phyloP scores from a whole-genome alignment of 2,888 invertebrate species.

The Sthenelais limicola region DNA sequence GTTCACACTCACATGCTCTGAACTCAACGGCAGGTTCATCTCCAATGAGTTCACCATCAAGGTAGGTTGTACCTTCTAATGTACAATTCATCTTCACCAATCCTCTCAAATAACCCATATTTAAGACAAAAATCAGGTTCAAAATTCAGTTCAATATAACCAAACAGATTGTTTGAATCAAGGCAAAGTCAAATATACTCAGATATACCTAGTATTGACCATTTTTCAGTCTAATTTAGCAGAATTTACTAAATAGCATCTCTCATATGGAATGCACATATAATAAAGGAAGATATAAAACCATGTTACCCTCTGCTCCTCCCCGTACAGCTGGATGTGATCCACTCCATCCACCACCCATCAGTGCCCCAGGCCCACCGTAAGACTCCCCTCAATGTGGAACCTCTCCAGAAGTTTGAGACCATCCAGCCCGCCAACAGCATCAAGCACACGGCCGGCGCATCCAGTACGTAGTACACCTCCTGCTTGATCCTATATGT shows the following conservation, averaged over 20 bases:
- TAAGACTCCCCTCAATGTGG: slow-evolving; percentile 15
- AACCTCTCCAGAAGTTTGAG: slow-evolving; percentile 79
- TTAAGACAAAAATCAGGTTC: too few relatives aligned
- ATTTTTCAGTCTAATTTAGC: too few relatives aligned
- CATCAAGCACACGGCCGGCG: slow-evolving; percentile 3
- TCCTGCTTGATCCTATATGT: too few relatives aligned
- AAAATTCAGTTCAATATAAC: too few relatives aligned
- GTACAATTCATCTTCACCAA: too few relatives aligned
- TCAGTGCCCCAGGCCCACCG: slow-evolving; percentile 41
- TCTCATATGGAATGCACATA: too few relatives aligned
- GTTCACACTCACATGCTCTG: slow-evolving; percentile 95
- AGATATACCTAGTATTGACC: too few relatives aligned
- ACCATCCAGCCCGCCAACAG: slow-evolving; percentile 53
- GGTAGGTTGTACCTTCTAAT: slow-evolving; percentile 72
- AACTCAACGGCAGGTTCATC: slow-evolving; percentile 91
- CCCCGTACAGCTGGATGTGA: slow-evolving; percentile 80
- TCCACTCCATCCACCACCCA: slow-evolving; percentile 79
- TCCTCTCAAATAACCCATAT: too few relatives aligned
- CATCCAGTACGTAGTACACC: slow-evolving; percentile 8
- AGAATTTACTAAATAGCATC: too few relatives aligned
- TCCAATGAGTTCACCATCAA: slow-evolving; percentile 97
- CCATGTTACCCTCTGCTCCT: not conserved
- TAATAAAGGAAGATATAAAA: too few relatives aligned
- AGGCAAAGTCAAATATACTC: too few relatives aligned
- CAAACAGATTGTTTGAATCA: too few relatives aligned